Evolutionary conservation across 1,140 invertebrate species (phyloP).

Genomic region (Brachionus angularis): DNA sequence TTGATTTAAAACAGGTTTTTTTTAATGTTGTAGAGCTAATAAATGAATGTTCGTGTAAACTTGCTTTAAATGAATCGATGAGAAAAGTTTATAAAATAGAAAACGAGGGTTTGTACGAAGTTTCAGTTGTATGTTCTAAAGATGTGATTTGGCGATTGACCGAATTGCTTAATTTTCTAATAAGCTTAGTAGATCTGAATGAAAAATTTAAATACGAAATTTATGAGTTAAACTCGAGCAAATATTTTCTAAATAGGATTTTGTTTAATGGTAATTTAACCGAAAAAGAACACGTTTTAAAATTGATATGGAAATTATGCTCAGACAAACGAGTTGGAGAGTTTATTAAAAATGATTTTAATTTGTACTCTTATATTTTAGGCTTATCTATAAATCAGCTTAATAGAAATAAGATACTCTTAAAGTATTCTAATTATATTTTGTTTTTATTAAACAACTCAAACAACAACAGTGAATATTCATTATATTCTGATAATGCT

Average conservation of each 20-base stretch:
- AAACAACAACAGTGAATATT: too few relatives aligned
- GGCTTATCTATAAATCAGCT: slow-evolving; percentile 18
- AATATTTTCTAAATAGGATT: background rate
- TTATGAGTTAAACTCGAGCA: background rate
- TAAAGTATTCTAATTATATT: slow-evolving; percentile 25
- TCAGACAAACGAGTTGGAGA: background rate
- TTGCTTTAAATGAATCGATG: background rate
- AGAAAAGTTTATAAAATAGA: slow-evolving; percentile 25
- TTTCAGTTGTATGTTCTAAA: background rate
- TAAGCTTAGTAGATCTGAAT: background rate
- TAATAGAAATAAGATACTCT: slow-evolving; percentile 12
- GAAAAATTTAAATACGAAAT: slow-evolving; percentile 24
- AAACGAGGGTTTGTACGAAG: slow-evolving; percentile 26
- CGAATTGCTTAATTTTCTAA: slow-evolving; percentile 13
- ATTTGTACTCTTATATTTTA: slow-evolving; percentile 4
- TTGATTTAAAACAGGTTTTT: background rate
- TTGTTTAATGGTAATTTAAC: slow-evolving; percentile 12
- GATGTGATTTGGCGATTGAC: background rate
- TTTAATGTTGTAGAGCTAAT: background rate
- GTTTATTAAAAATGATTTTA: slow-evolving; percentile 7
- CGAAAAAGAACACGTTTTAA: slow-evolving; percentile 31
- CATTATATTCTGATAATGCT: too few relatives aligned
- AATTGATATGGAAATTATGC: slow-evolving; percentile 23
- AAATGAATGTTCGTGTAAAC: background rate
- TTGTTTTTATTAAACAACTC: slow-evolving; percentile 19